Percentiles rank a stretch among this genome's conserved stretches.
phyloP scores from a whole-genome alignment of 2,888 invertebrate species.

The Caenorhabditis uteleia region DNA sequence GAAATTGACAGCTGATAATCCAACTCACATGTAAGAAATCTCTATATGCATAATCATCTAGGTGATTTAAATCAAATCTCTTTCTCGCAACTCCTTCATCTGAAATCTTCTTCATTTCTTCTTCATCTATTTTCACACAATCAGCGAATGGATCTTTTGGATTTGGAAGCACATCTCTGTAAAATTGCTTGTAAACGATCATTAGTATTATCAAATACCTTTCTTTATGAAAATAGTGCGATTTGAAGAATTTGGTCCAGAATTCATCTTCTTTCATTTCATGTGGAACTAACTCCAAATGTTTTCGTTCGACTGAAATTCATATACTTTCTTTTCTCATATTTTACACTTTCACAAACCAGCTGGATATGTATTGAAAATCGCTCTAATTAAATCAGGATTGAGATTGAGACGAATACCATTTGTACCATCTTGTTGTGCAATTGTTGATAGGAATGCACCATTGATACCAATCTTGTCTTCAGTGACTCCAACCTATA shows the following conservation, averaged over 20 bases:
- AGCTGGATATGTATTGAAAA: slow-evolving; percentile 98
- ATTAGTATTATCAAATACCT: slow-evolving; percentile 71
- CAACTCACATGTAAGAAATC: slow-evolving; percentile 35
- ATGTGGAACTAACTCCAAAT: slow-evolving; percentile 91
- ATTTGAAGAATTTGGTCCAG: slow-evolving; percentile 99
- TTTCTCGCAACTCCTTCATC: slow-evolving; percentile 41
- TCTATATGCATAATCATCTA: slow-evolving; percentile 40
- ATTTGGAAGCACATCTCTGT: slow-evolving; percentile 50
- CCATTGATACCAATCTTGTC: slow-evolving; percentile 81
- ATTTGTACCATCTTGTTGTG: slow-evolving; percentile 63
- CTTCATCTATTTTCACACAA: slow-evolving; percentile 94
- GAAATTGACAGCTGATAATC: background rate
- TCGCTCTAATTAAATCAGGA: slow-evolving; percentile 93
- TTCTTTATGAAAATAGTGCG: slow-evolving; percentile 87
- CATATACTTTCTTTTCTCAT: too few relatives aligned
- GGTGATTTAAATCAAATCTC: slow-evolving; percentile 49
- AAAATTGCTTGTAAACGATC: background rate
- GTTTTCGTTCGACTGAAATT: slow-evolving; percentile 85
- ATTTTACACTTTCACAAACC: too few relatives aligned
- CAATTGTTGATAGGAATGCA: slow-evolving; percentile 73
- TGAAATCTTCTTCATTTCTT: slow-evolving; percentile 68
- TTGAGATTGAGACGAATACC: slow-evolving; percentile 84
- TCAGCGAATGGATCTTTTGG: slow-evolving; percentile 94
- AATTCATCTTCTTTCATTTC: slow-evolving; percentile 95
- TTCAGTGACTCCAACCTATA: slow-evolving; percentile 43